Evolutionary conservation across 2,797 vertebrate genomes (phyloP).

Genomic region (Myotis myotis): DNA sequence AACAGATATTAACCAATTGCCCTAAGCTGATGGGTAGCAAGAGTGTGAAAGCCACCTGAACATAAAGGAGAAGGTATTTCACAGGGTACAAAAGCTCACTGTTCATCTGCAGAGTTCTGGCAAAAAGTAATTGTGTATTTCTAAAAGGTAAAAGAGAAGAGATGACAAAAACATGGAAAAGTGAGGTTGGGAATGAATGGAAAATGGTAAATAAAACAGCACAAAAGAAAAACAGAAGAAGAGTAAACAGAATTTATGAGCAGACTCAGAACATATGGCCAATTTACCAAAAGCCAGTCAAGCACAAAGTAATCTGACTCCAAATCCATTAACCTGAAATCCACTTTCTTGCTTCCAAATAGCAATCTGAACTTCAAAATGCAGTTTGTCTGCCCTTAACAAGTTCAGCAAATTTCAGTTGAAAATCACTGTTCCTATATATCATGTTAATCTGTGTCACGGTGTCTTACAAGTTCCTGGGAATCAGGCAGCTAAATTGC

Average conservation of each 20-base stretch:
- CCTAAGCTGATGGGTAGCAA: not conserved
- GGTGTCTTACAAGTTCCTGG: not conserved
- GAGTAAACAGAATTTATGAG: constrained; percentile 22
- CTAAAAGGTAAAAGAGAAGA: not conserved
- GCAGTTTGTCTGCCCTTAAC: constrained; percentile 51
- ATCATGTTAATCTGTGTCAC: not conserved
- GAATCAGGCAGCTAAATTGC: not conserved
- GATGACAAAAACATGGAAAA: not conserved
- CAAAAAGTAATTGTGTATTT: not conserved
- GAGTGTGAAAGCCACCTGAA: not conserved
- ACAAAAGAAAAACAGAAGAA: not conserved
- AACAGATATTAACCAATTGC: not conserved
- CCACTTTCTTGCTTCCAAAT: constrained; percentile 39
- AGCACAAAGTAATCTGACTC: constrained; percentile 44
- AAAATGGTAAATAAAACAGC: not conserved
- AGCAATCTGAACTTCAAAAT: constrained; percentile 38
- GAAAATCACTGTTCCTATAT: constrained; percentile 18
- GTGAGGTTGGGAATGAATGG: not conserved
- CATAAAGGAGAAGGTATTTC: not conserved
- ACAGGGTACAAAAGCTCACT: not conserved
- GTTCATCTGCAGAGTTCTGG: not conserved
- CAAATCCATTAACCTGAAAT: constrained; percentile 59
- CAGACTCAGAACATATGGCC: not conserved
- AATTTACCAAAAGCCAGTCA: constrained; percentile 17
- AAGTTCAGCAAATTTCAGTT: constrained; percentile 55